Base-by-base conservation (phyloP, 1,140 invertebrate species). In the Saccostrea echinata region DNA sequence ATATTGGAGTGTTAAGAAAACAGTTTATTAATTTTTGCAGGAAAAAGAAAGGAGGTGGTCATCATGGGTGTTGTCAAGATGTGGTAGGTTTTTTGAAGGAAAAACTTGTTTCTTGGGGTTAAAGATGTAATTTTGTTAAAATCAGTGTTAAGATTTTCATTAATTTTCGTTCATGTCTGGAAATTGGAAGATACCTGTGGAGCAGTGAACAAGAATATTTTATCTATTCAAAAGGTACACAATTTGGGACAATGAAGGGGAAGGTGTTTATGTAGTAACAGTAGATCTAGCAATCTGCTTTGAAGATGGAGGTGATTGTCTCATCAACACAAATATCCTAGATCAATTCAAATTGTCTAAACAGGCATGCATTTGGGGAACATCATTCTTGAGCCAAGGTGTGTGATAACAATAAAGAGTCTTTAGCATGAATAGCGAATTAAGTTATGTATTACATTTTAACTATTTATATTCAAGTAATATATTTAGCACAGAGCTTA, bases 331-430 rank as follows among this genome's bases (percentile, higher is more conserved):
- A 33, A 33, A 51, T 18, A 53, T 84, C 18, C 83, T 84, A 33
- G 30, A 84, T 84, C 43, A 33, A 57, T 52, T 30, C 52, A 84
- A 84, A 57, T 27, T 84, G 21, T 55, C 83, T 21, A 84, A 84
- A 61, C 83, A 55, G 30, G 12, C 83, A 1, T 84, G 83, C 30
- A 30, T 27, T 21, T 84, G 83, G 83, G 30, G n/a, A 12, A 84
- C 30, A 33, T 33, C 52, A 35, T 84, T 84, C 53, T 9, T 55
- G 6, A 61, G 24, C 33, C 52, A 52, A 27, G 52, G 83, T 84
- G 24, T 30, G 27, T 71, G 12, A 8, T 61, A 6, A 61, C 21
- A 3, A 57, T 53, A 53, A 8, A 8, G 11, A n/a, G 16, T 21
- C 24, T 76, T 18, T 76, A 43, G 6, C 43, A 43, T 43, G 43